Base-by-base conservation (phyloP, 2,888 invertebrate species). In the Diogma glabrata region DNA sequence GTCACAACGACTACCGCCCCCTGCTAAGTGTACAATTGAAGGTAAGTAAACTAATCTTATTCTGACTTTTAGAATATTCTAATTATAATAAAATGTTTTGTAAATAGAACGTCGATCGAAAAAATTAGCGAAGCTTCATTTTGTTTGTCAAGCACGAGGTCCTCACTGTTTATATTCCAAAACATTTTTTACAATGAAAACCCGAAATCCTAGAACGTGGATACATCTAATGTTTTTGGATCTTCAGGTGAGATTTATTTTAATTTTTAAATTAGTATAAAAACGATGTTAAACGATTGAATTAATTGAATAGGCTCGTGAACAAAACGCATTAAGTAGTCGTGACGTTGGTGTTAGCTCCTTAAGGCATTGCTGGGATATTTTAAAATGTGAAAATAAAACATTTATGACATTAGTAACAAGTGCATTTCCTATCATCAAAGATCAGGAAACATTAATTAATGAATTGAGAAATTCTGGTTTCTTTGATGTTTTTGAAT, bases 201-300 rank as follows among this genome's bases (percentile, higher is more conserved):
- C 86, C 24, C 78, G 88, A 56, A 81, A 84, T 64, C 87, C 93
- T 1, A 78, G 89, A 58, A 84, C 87, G 40, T 94, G 94, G 95
- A 87, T 95, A 57, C 94, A 95, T 72, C 77, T 95, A 48, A 94
- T 95, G 92, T 94, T 95, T 71, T 78, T 95, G 49, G 89, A 92
- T 55, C 78, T 93, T 56, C 92, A 92, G 75, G 78, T 78, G 62
- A 60, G 66, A 8, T 65, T 66, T 56, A 8, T 14, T 36, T 14
- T n/a, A n/a, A n/a, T n/a, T n/a, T n/a, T n/a, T 30, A 30, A 3
- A 30, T 3, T n/a, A n/a, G n/a, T n/a, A n/a, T n/a, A n/a, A n/a
- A n/a, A n/a, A n/a, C n/a, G 14, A 43, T 23, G 16, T 40, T 24
- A 7, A 12, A 19, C n/a, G 12, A n/a, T n/a, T n/a, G n/a, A n/a